Base-by-base conservation (phyloP, 2,888 invertebrate species). In the Drosophila rubida region DNA sequence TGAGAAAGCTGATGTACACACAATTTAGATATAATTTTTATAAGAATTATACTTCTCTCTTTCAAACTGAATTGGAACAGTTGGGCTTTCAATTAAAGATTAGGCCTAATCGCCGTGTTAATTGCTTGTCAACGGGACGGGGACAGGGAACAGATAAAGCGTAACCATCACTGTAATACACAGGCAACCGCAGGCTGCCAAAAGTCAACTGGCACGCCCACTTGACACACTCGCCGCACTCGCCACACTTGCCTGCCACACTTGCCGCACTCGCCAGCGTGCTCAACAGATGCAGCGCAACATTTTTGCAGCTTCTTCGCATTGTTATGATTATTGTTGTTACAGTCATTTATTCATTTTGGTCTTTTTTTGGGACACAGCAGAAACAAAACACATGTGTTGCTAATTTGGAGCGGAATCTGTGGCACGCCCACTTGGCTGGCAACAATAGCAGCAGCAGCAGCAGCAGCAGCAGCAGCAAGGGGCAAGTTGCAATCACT, bases 201-300 rank as follows among this genome's bases (percentile, higher is more conserved):
- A 65, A 80, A 75, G 59, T 57, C 54, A 59, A 48, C 42, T 48
- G 73, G 60, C 87, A 83, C 82, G 84, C 87, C 87, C 81, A 84
- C 71, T 70, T 67, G 59, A 46, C 55, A 49, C 55, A 37, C 32
- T 35, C 13, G 35, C 45, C 44, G n/a, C n/a, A n/a, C n/a, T n/a
- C 64, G 59, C 46, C 55, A 49, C 55, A 42, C 67, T 68, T 65
- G 60, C 45, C 44, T 67, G 59, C 46, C 55, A 49, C 55, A 42
- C 67, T 68, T 65, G 60, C 46, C 54, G 58, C 42, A 14, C 45
- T 14, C 30, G n/a, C 5, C 30, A 50, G 30, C 32, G 62, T 60
- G 69, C 63, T 69, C 81, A 87, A 81, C 82, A 83, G 87, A 83
- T 83, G 82, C 79, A 84, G 69, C 87, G 87, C 51, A 66, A 72